These are phyloP conservation scores for Ligdia adustata DNA, from an alignment of 2,888 invertebrate species.

Conservation along the genomic window DNA sequence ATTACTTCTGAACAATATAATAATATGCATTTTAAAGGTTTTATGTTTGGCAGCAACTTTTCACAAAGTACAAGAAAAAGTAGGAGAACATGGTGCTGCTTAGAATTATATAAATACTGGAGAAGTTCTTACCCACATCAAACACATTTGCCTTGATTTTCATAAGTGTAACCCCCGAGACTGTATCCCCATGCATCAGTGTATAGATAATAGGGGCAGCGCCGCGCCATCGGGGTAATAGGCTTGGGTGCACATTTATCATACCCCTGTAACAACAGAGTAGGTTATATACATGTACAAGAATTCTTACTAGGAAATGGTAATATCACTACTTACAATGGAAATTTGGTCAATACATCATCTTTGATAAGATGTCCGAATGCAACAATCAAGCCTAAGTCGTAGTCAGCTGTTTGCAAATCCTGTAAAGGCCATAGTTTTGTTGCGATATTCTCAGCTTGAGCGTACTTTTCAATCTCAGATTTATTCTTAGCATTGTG, in stretches of 20 bases:
- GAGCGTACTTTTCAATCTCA: constrained; percentile 88
- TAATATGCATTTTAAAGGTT: too few relatives aligned
- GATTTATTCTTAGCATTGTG: constrained; percentile 84
- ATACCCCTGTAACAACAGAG: constrained; percentile 87
- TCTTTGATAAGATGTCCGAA: constrained; percentile 96
- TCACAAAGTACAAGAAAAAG: too few relatives aligned
- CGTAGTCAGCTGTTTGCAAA: constrained; percentile 82
- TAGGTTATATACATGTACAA: not conserved
- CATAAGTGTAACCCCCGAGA: constrained; percentile 95
- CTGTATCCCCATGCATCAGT: constrained; percentile 90
- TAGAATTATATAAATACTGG: not conserved
- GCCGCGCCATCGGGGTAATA: constrained; percentile 96
- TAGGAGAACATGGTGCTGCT: not conserved
- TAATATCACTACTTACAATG: constrained; percentile 88
- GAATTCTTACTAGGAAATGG: too few relatives aligned
- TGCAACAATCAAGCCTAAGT: constrained; percentile 95
- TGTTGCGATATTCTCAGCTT: constrained; percentile 81
- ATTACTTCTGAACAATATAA: too few relatives aligned
- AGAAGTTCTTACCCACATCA: constrained; percentile 86
- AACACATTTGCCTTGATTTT: constrained; percentile 91
- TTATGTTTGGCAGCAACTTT: too few relatives aligned
- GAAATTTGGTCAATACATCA: constrained; percentile 89
- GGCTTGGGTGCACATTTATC: constrained; percentile 96
- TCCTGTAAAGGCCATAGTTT: constrained; percentile 87
- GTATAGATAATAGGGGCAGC: constrained; percentile 96